These are phyloP conservation scores for Mythimna pallens DNA, from an alignment of 2,888 invertebrate genomes.

Conservation along the genomic window DNA sequence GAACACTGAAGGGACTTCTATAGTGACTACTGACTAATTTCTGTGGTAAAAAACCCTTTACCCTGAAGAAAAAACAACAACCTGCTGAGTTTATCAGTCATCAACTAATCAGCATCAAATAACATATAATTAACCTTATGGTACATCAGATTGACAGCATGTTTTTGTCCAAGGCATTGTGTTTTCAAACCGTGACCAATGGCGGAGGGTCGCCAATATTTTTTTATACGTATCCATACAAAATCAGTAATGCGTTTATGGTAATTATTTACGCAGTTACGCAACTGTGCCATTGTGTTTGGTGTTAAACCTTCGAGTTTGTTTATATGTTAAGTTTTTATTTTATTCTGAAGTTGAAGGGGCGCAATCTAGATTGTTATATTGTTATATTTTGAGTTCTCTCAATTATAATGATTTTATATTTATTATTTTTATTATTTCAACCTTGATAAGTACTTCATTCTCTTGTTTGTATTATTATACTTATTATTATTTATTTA, in stretches of 20 bases:
- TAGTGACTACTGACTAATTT: neutral
- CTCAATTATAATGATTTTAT: too few species aligned
- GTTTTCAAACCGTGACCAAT: slow-evolving; percentile 55
- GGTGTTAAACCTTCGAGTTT: slow-evolving; percentile 40
- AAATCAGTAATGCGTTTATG: slow-evolving; percentile 56
- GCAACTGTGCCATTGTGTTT: slow-evolving; percentile 57
- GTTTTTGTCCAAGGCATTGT: slow-evolving; percentile 63
- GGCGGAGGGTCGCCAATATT: slow-evolving; percentile 36
- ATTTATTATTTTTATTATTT: too few species aligned
- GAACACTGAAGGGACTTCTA: too few species aligned
- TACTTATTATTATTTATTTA: too few species aligned
- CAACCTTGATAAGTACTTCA: too few species aligned
- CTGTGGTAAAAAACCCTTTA: neutral
- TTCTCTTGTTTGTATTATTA: too few species aligned
- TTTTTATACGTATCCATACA: slow-evolving; percentile 54
- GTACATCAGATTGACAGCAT: slow-evolving; percentile 48
- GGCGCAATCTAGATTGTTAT: neutral
- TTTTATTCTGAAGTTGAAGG: neutral
- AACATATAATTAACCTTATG: slow-evolving; percentile 23
- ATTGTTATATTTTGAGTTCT: neutral
- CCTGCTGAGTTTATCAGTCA: slow-evolving; percentile 11
- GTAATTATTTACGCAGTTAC: slow-evolving; percentile 59
- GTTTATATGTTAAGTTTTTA: slow-evolving; percentile 8
- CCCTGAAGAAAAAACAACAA: neutral
- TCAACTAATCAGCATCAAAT: slow-evolving; percentile 23